These are phyloP conservation scores for Homarus gammarus DNA, from an alignment of 2,888 invertebrate species.

Conservation along the genomic window DNA sequence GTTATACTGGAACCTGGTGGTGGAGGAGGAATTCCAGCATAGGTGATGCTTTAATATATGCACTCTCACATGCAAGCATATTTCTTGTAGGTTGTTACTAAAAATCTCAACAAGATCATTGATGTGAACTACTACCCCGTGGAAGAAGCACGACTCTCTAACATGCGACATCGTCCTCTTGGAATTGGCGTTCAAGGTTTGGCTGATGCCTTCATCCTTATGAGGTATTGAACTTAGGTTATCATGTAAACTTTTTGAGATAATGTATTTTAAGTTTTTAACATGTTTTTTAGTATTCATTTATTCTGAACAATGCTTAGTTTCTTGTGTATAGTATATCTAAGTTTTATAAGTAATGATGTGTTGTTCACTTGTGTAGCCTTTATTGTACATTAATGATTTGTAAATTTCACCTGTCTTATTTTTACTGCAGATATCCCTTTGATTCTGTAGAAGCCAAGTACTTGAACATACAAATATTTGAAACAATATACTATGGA, in stretches of 20 bases:
- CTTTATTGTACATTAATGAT: too few relatives aligned
- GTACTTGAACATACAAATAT: slow-evolving; percentile 94
- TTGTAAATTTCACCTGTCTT: too few relatives aligned
- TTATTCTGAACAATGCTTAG: too few relatives aligned
- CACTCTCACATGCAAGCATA: too few relatives aligned
- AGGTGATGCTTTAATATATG: too few relatives aligned
- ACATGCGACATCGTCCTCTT: slow-evolving; percentile 86
- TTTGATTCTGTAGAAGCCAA: slow-evolving; percentile 94
- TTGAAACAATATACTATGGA: slow-evolving; percentile 98
- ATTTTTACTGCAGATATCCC: slow-evolving; percentile 84
- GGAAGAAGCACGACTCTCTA: slow-evolving; percentile 85
- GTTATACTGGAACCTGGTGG: too few relatives aligned
- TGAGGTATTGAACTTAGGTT: slow-evolving; percentile 83
- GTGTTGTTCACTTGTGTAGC: too few relatives aligned
- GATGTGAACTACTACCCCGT: slow-evolving; percentile 98
- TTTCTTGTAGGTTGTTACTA: slow-evolving; percentile 84
- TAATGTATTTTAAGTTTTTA: background rate
- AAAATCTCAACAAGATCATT: slow-evolving; percentile 97
- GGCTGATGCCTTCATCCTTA: slow-evolving; percentile 96
- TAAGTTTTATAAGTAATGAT: too few relatives aligned
- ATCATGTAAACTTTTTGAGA: too few relatives aligned
- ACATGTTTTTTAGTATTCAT: too few relatives aligned
- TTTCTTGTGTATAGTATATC: too few relatives aligned
- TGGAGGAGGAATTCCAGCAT: too few relatives aligned
- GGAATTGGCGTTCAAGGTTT: slow-evolving; percentile 97